phyloP scores from a whole-genome alignment of 2,888 invertebrate genomes.

The Rotaria socialis region DNA sequence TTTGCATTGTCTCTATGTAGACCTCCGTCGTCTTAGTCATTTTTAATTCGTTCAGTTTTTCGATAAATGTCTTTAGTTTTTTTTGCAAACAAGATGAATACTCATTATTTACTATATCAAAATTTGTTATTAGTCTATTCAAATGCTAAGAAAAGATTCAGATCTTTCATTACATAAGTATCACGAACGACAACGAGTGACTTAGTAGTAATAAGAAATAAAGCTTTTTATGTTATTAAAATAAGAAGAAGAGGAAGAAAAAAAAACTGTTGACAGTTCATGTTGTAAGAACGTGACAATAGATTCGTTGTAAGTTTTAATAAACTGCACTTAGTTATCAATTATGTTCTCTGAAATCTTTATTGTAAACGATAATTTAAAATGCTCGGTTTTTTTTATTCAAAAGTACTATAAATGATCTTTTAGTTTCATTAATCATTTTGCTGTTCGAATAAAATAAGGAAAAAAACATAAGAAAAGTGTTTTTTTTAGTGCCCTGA shows the following conservation, averaged over 20 bases:
- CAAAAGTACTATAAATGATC: no score
- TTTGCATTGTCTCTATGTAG: not conserved
- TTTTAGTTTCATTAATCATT: not conserved
- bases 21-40: not conserved
- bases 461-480: not conserved
- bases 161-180: not conserved
- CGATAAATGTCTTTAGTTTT: not conserved
- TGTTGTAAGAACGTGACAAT: not conserved
- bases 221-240: not conserved
- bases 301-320: not conserved
- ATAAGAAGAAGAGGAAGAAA: not conserved
- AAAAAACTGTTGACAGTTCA: not conserved
- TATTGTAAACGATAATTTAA: not conserved
- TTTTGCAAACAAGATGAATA: not conserved
- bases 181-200: not conserved
- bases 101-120: not conserved
- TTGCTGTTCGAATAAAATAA: not conserved
- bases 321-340: not conserved
- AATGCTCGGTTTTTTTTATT: no score
- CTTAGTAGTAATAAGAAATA: not conserved
- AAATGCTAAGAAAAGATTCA: not conserved
- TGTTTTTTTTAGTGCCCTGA: not conserved
- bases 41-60: not conserved
- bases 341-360: not conserved
- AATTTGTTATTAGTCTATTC: not conserved